Evolutionary conservation across 2,888 invertebrate species (phyloP).

Genomic region (Tipula unca): DNA sequence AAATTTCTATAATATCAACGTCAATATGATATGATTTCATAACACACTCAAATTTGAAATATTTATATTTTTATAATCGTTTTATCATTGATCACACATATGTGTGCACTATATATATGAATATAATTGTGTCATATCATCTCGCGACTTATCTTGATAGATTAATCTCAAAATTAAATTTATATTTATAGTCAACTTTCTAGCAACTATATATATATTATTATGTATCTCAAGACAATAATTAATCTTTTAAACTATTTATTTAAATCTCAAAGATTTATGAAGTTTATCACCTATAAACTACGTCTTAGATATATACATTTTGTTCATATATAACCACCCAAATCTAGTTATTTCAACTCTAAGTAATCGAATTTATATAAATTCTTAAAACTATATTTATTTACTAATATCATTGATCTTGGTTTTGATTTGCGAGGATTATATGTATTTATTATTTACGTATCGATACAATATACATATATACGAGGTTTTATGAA

Average conservation of each 20-base stretch:
- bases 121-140: not conserved
- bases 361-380: not conserved
- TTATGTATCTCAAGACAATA: not conserved
- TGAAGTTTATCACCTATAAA: not conserved
- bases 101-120: no score
- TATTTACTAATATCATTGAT: not conserved
- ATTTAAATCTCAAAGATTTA: not conserved
- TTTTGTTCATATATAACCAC: not conserved
- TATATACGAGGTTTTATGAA: not conserved
- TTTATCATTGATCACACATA: not conserved
- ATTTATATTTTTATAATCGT: not conserved
- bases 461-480: no score
- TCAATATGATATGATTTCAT: not conserved
- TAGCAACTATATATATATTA: not conserved
- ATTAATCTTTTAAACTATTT: not conserved
- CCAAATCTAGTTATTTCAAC: not conserved
- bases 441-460: not conserved
- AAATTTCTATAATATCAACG: not conserved
- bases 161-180: not conserved
- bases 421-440: not conserved
- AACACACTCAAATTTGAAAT: not conserved
- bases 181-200: not conserved
- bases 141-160: not conserved
- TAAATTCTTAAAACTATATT: conserved; percentile 1
- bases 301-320: not conserved